Evolutionary conservation across 64 coral and sea anemone species (phyloP).

Genomic region (Trachythela sp.): DNA sequence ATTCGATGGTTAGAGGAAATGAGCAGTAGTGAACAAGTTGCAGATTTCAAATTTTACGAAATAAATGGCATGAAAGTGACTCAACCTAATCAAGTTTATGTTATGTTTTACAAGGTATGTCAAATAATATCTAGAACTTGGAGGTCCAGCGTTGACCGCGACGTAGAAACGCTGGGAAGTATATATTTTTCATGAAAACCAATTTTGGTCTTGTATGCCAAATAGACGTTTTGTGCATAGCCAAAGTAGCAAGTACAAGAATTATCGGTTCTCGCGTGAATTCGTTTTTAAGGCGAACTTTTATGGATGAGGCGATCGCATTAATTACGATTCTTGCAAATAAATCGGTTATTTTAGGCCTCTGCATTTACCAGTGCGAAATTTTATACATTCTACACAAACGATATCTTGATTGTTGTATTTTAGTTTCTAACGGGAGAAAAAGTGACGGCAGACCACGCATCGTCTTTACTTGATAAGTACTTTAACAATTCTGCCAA

Average conservation of each 20-base stretch:
- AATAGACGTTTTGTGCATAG: too few relatives aligned
- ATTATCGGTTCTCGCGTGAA: too few relatives aligned
- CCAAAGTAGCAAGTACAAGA: too few relatives aligned
- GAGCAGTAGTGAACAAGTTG: conserved; percentile 26
- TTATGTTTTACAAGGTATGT: conserved; percentile 71
- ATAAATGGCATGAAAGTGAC: conserved; percentile 95
- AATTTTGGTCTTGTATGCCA: too few relatives aligned
- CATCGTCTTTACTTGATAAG: conserved; percentile 70
- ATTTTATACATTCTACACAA: background rate
- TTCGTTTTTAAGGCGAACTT: too few relatives aligned
- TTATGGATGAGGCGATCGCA: too few relatives aligned
- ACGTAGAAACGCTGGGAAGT: background rate
- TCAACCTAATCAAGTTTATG: conserved; percentile 77
- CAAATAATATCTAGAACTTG: background rate
- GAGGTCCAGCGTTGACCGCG: background rate
- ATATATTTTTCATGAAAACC: too few relatives aligned
- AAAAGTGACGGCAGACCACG: conserved; percentile 80
- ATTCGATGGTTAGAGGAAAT: conserved; percentile 60
- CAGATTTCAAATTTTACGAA: conserved; percentile 73
- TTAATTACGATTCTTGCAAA: too few relatives aligned
- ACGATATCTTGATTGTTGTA: background rate
- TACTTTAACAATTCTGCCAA: conserved; percentile 56
- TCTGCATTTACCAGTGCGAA: background rate
- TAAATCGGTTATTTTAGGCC: too few relatives aligned
- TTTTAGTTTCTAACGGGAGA: conserved; percentile 65